Base-by-base conservation (phyloP, 2,113 vertebrate species). In the Laterallus jamaicensis region DNA sequence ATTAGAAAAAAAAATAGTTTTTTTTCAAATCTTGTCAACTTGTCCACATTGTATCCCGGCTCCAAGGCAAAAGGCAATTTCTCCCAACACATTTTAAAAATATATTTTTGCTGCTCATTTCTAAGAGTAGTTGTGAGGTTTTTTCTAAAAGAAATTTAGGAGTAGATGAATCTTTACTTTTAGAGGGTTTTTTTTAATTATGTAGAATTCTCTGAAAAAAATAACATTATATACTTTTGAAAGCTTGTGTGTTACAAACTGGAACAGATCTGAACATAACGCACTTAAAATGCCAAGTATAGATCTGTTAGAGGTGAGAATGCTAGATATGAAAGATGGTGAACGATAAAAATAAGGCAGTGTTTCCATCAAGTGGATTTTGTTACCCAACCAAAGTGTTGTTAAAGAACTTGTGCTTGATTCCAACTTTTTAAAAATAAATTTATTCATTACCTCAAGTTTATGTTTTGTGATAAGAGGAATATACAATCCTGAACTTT, bases 51-150 rank as follows among this genome's bases (percentile, higher is more conserved):
- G 2, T 82, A 79, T 47, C 17, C 28, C 56, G 52, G 40, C 35
- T 40, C 20, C 4, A 66, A 81, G 29, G 13, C 4, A 56, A 44
- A 80, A 44, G 12, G 32, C 42, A 76, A 55, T 37, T 24, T 4
- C 3, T 18, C 14, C 11, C 31, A 77, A 62, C 5, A n/a, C 6
- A 62, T 18, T 76, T 22, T 8, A 11, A 39, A 92, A 73, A 0
- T 15, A 54, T 11, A 5, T 54, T 89, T 79, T 18, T 77, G 10
- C 9, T 67, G 11, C 2, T 22, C 7, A 14, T 8, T 71, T 83
- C 63, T 20, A 69, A 50, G 28, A 26, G 13, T 5, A 79, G 4
- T 3, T 42, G 37, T 70, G 20, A 1, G 1, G 0, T 4, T 67
- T 39, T 60, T 35, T 7, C 17, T 47, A 62, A 55, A 69, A 77